A percentile compares a stretch with the other conserved stretches of the same genome.
Conservation (phyloP, 2,888 invertebrate genomes). For the Scrobipalpa costella region DNA sequence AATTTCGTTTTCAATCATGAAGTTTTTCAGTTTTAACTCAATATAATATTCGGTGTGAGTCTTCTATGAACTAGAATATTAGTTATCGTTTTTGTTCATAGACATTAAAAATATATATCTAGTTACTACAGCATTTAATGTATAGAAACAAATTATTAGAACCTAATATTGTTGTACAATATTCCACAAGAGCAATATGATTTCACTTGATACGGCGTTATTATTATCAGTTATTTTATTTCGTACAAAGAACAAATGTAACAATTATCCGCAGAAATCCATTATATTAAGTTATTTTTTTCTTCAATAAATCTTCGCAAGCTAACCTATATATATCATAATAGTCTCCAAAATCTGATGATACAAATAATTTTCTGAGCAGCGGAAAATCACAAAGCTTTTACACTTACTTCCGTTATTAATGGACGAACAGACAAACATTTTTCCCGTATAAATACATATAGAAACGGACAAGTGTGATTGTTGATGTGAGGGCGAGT, state of each 20-base stretch:
- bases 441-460: slow-evolving; percentile 25
- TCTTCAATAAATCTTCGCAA: slow-evolving; percentile 9
- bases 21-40: too few species aligned
- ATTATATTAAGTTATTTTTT: neutral
- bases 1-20: too few species aligned
- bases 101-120: too few species aligned
- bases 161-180: too few species aligned
- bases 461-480: neutral
- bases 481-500: neutral
- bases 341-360: slow-evolving; percentile 11
- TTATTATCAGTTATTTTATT: neutral
- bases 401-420: slow-evolving; percentile 27
- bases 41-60: too few species aligned
- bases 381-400: slow-evolving; percentile 23
- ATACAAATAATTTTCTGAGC: slow-evolving; percentile 19
- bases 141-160: too few species aligned
- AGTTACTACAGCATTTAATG: too few species aligned
- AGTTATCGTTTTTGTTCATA: too few species aligned
- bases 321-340: slow-evolving; percentile 7
- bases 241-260: neutral
- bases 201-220: too few species aligned
- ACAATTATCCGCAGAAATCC: neutral
- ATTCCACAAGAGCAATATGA: too few species aligned
- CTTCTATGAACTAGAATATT: too few species aligned
- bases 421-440: slow-evolving; percentile 25